Evolutionary conservation across 2,888 invertebrate genomes (phyloP).

Genomic region (Stenodera caucasica): DNA sequence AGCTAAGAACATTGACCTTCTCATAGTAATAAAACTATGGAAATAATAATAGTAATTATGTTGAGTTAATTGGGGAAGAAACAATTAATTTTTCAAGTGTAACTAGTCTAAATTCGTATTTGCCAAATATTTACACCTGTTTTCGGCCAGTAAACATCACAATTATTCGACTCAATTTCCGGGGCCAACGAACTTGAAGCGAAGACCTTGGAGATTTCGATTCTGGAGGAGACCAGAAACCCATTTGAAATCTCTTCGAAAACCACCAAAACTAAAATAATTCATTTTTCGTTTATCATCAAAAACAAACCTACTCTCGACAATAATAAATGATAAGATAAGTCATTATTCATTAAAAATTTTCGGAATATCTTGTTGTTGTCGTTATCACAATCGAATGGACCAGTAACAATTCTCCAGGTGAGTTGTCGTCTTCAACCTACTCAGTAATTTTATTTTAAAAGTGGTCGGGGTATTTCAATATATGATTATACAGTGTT

Average conservation of each 20-base stretch:
- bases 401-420: conserved; percentile 25
- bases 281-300: not conserved
- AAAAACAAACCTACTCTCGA: not conserved
- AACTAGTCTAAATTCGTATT: not conserved
- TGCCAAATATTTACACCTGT: not conserved
- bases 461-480: conserved; percentile 26
- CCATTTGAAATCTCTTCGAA: not conserved
- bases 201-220: conserved; percentile 13
- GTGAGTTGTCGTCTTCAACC: conserved; percentile 22
- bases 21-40: not conserved
- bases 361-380: not conserved
- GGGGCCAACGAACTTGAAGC: conserved; percentile 9
- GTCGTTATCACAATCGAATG: not conserved
- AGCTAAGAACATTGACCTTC: not conserved
- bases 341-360: not conserved
- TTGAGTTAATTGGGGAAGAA: not conserved
- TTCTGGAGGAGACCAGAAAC: conserved; percentile 11
- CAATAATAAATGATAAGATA: not conserved
- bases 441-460: conserved; percentile 26
- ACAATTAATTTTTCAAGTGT: not conserved
- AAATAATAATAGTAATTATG: not conserved
- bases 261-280: not conserved
- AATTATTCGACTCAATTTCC: not conserved
- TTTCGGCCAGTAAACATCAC: not conserved
- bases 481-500: conserved; percentile 33